These are phyloP conservation scores for Helogale parvula DNA, from an alignment of 2,113 vertebrate species.

Conservation along the genomic window DNA sequence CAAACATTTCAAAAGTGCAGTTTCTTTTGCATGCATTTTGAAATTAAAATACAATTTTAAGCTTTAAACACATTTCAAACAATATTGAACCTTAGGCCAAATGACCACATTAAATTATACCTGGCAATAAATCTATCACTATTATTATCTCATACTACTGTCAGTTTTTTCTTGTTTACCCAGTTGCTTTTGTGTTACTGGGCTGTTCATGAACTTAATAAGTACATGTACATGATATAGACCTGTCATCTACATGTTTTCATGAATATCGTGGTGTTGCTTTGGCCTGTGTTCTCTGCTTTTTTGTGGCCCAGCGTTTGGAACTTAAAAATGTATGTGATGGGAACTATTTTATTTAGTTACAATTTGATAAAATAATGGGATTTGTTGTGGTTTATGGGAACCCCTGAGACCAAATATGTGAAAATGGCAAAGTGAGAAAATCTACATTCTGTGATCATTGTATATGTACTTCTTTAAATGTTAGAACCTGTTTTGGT, in stretches of 20 bases:
- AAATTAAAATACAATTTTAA: not conserved
- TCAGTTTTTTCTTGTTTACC: not conserved
- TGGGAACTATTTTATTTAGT: not conserved
- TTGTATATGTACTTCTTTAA: not conserved
- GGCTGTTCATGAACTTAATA: not conserved
- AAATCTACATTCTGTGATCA: not conserved
- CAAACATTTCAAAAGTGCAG: not conserved
- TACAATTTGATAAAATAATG: slow-evolving; percentile 8
- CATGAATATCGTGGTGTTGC: not conserved
- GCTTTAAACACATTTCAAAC: not conserved
- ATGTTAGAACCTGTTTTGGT: not conserved
- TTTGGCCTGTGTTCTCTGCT: not conserved
- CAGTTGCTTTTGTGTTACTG: slow-evolving; percentile 25
- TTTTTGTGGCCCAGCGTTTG: not conserved
- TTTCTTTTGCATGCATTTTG: not conserved
- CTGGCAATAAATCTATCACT: not conserved
- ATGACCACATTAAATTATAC: not conserved
- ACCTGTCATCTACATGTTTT: not conserved
- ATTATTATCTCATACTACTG: not conserved
- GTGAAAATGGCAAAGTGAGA: slow-evolving; percentile 4
- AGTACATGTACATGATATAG: not conserved
- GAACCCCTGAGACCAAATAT: not conserved
- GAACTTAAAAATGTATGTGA: not conserved
- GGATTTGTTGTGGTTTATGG: not conserved
- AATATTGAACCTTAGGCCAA: not conserved